Base-by-base conservation (phyloP, 2,888 invertebrate genomes). In the Cryptophagus acutangulus region DNA sequence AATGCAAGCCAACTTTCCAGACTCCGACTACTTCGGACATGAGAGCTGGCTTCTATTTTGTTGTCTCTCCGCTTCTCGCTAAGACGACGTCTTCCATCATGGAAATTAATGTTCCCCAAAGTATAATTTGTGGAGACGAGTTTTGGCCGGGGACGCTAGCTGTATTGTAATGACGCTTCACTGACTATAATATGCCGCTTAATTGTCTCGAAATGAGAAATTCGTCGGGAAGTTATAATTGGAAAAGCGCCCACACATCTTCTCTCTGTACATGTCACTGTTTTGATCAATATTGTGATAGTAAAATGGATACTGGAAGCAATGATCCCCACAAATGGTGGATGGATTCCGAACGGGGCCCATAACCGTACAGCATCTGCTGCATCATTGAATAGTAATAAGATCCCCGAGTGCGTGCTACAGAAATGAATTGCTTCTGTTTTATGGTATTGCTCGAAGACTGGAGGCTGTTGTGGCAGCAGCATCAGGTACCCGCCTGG, bases 121-220 rank as follows among this genome's bases (percentile, higher is more conserved):
- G 71, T 70, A 72, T 71, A 71, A 71, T 72, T 72, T 71, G 71
- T 69, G 69, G 69, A 71, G 71, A 67, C 66, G 65, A 59, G 54
- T 49, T 56, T 60, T 56, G 60, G 57, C 59, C 59, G 52, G 47
- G n/a, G 40, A 42, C 44, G 46, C 46, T 58, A 47, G 62, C 60
- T 64, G 65, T 66, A 67, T 66, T 65, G 66, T 65, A 58, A 61
- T 58, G 65, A 65, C 67, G 70, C 69, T 69, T 58, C 64, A 63
- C 61, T 63, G 69, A 65, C 68, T 71, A 70, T 71, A 72, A 72
- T 72, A 71, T 72, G 71, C 70, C 70, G 69, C 71, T 71, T 73
- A 72, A 73, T 72, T 72, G 72, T 72, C 70, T 69, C 69, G 70
- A 72, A 72, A 72, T 73, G 72, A 72, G 73, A 73, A 73, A 73